phyloP scores from a whole-genome alignment of 2,888 invertebrate genomes.

The Ochlodes sylvanus region DNA sequence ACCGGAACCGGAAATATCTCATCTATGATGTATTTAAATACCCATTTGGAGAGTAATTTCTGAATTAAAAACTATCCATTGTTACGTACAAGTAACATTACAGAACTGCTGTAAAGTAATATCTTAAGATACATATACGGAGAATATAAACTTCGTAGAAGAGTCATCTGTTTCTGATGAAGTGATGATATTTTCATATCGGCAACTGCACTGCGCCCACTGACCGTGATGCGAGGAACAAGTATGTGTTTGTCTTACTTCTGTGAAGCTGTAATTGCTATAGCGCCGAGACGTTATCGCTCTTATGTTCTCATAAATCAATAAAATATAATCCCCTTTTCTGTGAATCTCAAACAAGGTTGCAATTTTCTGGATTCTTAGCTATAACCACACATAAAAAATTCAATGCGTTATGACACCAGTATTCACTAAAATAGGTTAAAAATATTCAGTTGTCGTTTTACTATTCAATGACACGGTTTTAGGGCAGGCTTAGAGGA shows the following conservation, averaged over 20 bases:
- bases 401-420: not conserved
- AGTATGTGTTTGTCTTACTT: constrained; percentile 73
- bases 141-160: constrained; percentile 42
- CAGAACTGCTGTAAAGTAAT: not conserved
- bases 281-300: constrained; percentile 56
- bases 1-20: too few species aligned
- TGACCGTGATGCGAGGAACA: constrained; percentile 69
- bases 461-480: constrained; percentile 36
- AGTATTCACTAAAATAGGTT: constrained; percentile 25
- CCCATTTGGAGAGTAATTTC: constrained; percentile 4
- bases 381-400: not conserved
- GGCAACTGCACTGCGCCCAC: constrained; percentile 56
- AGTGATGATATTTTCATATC: constrained; percentile 73
- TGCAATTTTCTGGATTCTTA: constrained; percentile 28
- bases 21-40: not conserved
- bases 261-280: constrained; percentile 75
- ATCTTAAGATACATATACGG: constrained; percentile 2
- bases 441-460: constrained; percentile 29
- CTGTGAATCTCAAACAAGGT: constrained; percentile 21
- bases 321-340: constrained; percentile 54
- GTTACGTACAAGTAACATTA: not conserved
- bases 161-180: constrained; percentile 73
- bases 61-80: not conserved
- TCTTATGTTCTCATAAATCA: constrained; percentile 64
- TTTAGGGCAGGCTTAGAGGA: constrained; percentile 29